A percentile compares a stretch with the other conserved stretches of the same genome.
These are phyloP conservation scores for Plemyria rubiginata DNA, from an alignment of 2,888 invertebrate genomes.

Conservation along the genomic window DNA sequence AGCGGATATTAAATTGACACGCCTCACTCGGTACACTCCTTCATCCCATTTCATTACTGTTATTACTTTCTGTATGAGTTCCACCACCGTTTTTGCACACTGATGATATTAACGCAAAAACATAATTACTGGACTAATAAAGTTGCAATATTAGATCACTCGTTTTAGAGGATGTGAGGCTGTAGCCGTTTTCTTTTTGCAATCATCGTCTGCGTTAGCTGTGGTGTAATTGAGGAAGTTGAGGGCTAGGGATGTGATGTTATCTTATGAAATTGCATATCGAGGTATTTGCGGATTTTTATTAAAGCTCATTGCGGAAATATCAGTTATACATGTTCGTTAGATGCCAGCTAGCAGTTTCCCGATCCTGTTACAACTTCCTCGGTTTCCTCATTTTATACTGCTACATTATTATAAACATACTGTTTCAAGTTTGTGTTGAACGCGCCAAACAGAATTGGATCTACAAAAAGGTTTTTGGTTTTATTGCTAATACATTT, in stretches of 20 bases:
- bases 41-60: conserved; percentile 64
- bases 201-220: conserved; percentile 31
- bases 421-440: not conserved
- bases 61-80: conserved; percentile 54
- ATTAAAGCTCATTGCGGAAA: conserved; percentile 26
- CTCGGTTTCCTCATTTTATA: conserved; percentile 2
- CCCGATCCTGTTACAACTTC: conserved; percentile 23
- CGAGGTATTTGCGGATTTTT: conserved; percentile 41
- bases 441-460: not conserved
- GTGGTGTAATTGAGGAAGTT: conserved; percentile 52
- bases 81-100: conserved; percentile 45
- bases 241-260: conserved; percentile 45
- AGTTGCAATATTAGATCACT: conserved; percentile 35
- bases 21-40: conserved; percentile 67
- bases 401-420: too few relatives aligned
- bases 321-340: conserved; percentile 25
- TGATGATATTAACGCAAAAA: conserved; percentile 45
- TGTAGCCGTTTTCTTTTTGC: conserved; percentile 34
- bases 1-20: conserved; percentile 81
- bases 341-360: conserved; percentile 20
- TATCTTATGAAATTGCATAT: conserved; percentile 49
- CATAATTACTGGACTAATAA: conserved; percentile 33
- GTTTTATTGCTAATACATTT: too few relatives aligned
- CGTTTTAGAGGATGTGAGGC: conserved; percentile 20
- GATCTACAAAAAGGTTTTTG: too few relatives aligned